These are phyloP conservation scores for Perizoma affinitatum DNA, from an alignment of 2,888 invertebrate species.

Conservation along the genomic window DNA sequence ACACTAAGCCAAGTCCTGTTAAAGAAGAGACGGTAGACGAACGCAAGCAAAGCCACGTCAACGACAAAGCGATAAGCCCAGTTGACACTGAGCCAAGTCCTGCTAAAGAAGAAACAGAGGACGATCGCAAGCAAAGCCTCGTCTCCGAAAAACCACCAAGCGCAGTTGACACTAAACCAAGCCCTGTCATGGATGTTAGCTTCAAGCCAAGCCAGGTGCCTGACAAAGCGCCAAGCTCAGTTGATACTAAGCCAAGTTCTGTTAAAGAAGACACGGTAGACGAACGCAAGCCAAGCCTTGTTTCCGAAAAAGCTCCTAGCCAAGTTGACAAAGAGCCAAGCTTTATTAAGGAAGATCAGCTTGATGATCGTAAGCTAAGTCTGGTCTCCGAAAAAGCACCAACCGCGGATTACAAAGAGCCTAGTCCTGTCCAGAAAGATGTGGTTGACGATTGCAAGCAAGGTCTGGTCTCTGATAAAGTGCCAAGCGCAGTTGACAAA, in stretches of 20 bases:
- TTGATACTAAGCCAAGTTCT: slow-evolving; percentile 6
- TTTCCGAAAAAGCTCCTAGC: neutral
- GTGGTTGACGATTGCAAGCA: neutral
- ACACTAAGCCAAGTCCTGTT: slow-evolving; percentile 22
- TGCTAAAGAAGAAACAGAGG: neutral
- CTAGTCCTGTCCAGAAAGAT: no score
- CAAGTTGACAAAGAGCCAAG: slow-evolving; percentile 1
- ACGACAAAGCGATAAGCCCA: neutral
- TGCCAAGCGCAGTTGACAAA: slow-evolving; percentile 2
- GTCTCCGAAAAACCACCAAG: slow-evolving; percentile 25
- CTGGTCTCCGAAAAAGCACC: slow-evolving; percentile 5
- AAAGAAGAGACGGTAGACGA: slow-evolving; percentile 11
- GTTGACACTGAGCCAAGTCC: neutral
- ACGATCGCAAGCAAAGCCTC: slow-evolving; percentile 18
- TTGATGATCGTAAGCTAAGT: slow-evolving; percentile 15
- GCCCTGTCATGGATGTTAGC: slow-evolving; percentile 22
- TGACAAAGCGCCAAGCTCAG: slow-evolving; percentile 28
- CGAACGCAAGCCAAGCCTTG: slow-evolving; percentile 13
- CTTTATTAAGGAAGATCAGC: neutral
- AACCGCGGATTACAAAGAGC: no score
- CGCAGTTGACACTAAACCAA: slow-evolving; percentile 22
- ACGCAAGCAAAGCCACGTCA: neutral
- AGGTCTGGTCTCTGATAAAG: slow-evolving; percentile 7
- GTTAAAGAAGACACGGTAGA: neutral
- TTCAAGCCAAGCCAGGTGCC: slow-evolving; percentile 5